phyloP scores from a whole-genome alignment of 2,113 vertebrate genomes.

The Theristicus caerulescens region DNA sequence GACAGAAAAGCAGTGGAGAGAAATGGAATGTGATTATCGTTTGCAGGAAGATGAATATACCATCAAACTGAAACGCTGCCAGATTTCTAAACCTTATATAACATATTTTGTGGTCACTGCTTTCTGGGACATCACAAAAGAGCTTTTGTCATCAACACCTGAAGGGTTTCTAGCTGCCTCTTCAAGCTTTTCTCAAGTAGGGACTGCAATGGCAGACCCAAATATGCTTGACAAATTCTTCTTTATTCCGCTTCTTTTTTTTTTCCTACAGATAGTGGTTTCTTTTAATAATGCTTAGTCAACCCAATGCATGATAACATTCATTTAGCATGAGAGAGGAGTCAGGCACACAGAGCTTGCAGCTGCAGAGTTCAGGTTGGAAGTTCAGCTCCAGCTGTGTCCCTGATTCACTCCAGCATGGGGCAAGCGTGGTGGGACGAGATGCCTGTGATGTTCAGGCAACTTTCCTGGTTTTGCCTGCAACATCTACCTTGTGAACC shows the following conservation, averaged over 20 bases:
- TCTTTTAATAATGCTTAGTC: background rate
- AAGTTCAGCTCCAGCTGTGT: background rate
- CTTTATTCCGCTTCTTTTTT: background rate
- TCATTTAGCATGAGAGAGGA: background rate
- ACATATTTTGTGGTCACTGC: background rate
- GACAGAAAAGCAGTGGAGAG: background rate
- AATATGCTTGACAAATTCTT: background rate
- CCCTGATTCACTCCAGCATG: background rate
- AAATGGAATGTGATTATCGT: background rate
- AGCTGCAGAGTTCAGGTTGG: background rate
- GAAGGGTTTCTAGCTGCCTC: background rate
- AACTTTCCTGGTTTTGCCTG: fast-evolving
- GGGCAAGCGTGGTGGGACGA: background rate
- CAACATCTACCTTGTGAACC: background rate
- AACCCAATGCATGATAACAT: background rate
- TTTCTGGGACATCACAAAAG: background rate
- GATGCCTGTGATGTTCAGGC: background rate
- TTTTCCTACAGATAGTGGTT: background rate
- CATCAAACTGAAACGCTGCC: background rate
- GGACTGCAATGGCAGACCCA: background rate
- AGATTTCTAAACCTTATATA: background rate
- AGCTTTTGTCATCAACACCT: background rate
- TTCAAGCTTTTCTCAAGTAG: background rate
- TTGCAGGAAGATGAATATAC: background rate
- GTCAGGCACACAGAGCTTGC: background rate